Base-by-base conservation (phyloP, 2,797 vertebrate species). In the Myotis pilosus region DNA sequence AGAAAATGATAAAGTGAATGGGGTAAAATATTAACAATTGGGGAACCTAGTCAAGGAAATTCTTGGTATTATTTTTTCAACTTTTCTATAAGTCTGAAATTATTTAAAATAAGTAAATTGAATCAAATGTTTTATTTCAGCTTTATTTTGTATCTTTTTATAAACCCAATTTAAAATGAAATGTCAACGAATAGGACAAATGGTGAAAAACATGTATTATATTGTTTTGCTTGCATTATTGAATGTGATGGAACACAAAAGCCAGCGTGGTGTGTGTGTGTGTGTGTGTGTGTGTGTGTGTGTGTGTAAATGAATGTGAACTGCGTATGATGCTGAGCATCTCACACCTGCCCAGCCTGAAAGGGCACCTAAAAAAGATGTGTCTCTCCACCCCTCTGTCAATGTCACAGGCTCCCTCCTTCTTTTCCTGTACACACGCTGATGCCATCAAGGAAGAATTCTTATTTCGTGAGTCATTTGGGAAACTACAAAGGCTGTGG, bases 391-490 rank as follows among this genome's bases (percentile, higher is more conserved):
- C 60, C 22, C 30, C 44, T 15, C 62, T 74, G 51, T 87, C 87
- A 33, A 22, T 38, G 60, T 41, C 41, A 4, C 55, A 47, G 30
- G 51, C 49, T 89, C 36, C 49, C 57, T 89, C 15, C 62, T 62
- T 79, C n/a, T 79, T 44, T 44, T 85, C 75, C 82, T 87, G 17
- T 85, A 41, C 3, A 41, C 36, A 62, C 30, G 11, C 74, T 53
- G 44, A 74, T 86, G 25, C 47, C 93, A 89, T 88, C 86, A 74
- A 82, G 75, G 81, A 92, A 68, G 68, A 53, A 93, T 79, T 92
- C 74, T 91, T 80, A 41, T 76, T 88, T 94, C 80, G 47, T 94
- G 80, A 90, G n/a, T 87, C 38, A 47, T 86, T 86, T 79, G 94
- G 80, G 36, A 79, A 88, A 86, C 47, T 86, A 86, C 57, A 92